These are phyloP conservation scores for Parus major DNA, from an alignment of 2,113 vertebrate species.

Conservation along the genomic window DNA sequence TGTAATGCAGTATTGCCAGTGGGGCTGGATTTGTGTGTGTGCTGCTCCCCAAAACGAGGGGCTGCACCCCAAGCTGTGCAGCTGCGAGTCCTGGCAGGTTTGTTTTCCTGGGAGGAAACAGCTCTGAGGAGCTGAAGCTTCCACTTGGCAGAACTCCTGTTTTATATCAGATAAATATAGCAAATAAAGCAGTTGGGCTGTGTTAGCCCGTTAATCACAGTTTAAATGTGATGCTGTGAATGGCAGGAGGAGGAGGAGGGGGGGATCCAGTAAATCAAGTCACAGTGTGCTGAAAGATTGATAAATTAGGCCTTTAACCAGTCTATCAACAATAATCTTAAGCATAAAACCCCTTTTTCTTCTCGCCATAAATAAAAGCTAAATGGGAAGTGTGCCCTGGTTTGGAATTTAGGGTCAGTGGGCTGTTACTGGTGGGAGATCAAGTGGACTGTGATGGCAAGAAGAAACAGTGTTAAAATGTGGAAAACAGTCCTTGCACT, in stretches of 20 bases:
- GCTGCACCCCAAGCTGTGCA: not conserved
- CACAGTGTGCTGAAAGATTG: not conserved
- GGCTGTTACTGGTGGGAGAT: not conserved
- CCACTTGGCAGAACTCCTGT: not conserved
- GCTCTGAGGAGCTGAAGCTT: not conserved
- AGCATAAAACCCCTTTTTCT: not conserved
- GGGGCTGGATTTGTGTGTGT: not conserved
- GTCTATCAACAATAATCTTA: not conserved
- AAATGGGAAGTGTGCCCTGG: not conserved
- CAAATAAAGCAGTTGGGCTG: not conserved
- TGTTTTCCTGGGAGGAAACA: not conserved
- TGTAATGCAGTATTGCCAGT: fast-evolving
- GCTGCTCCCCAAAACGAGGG: not conserved
- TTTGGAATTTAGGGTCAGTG: not conserved
- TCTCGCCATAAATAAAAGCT: not conserved
- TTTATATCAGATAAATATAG: not conserved
- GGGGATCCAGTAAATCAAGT: not conserved
- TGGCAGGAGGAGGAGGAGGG: not conserved
- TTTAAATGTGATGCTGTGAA: fast-evolving
- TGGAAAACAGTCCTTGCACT: not conserved
- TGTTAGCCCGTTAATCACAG: not conserved
- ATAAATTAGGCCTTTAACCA: not conserved
- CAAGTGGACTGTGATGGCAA: not conserved
- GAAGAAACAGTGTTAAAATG: not conserved
- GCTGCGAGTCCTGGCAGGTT: not conserved